Evolutionary conservation across 2,888 invertebrate species (phyloP).

Genomic region (Parnassius smintheus): DNA sequence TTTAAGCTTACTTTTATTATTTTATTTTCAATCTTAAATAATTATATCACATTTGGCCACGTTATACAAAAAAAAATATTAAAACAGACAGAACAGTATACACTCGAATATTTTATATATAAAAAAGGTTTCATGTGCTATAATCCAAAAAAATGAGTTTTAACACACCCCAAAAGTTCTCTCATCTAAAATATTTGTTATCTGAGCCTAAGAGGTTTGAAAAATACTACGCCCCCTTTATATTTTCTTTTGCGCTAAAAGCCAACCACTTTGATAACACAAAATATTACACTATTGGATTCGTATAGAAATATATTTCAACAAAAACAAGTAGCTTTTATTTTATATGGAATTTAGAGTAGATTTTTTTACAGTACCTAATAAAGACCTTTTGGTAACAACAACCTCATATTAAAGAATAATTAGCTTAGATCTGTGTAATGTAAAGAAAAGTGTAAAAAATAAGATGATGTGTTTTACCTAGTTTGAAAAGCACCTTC

Average conservation of each 20-base stretch:
- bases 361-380: too few species aligned
- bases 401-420: too few species aligned
- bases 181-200: slow-evolving; percentile 27
- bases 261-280: slow-evolving; percentile 14
- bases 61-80: background rate
- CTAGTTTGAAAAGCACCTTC: too few species aligned
- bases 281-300: slow-evolving; percentile 11
- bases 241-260: slow-evolving; percentile 27
- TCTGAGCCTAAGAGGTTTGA: slow-evolving; percentile 22
- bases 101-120: background rate
- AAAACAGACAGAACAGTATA: slow-evolving; percentile 16
- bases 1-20: too few species aligned
- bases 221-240: slow-evolving; percentile 24
- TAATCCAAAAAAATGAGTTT: slow-evolving; percentile 10
- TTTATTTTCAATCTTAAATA: too few species aligned
- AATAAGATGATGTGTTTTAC: too few species aligned
- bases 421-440: too few species aligned
- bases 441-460: too few species aligned
- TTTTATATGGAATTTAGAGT: too few species aligned
- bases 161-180: slow-evolving; percentile 21
- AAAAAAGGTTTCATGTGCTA: slow-evolving; percentile 9
- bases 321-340: background rate
- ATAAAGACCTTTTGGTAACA: too few species aligned
- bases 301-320: slow-evolving; percentile 5
- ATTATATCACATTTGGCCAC: too few species aligned